Percentiles rank a stretch among this genome's conserved stretches.
phyloP scores from a whole-genome alignment of 2,113 vertebrate genomes.

The Hystrix brachyura region DNA sequence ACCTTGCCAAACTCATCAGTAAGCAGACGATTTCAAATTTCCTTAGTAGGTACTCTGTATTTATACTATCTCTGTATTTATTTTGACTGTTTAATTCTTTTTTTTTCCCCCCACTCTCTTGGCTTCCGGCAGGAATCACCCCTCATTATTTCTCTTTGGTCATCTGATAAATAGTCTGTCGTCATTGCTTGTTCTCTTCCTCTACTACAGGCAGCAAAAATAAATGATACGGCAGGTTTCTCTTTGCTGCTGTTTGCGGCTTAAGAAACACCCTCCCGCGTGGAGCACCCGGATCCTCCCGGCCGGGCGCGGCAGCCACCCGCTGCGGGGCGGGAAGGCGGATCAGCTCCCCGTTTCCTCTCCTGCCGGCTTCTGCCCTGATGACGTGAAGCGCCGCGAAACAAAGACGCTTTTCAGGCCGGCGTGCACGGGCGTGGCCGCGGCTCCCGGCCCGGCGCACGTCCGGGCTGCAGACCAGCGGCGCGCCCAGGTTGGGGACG shows the following conservation, averaged over 20 bases:
- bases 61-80: slow-evolving; percentile 11
- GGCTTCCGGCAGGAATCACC: slow-evolving; percentile 40
- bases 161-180: slow-evolving; percentile 42
- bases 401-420: slow-evolving; percentile 80
- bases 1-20: slow-evolving; percentile 1
- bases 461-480: slow-evolving; percentile 74
- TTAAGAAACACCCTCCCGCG: not conserved
- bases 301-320: not conserved
- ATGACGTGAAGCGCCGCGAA: slow-evolving; percentile 66
- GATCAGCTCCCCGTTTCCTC: slow-evolving; percentile 19
- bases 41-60: not conserved
- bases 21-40: slow-evolving; percentile 22
- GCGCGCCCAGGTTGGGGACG: slow-evolving; percentile 71
- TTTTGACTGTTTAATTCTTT: slow-evolving; percentile 3
- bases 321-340: not conserved
- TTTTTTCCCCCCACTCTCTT: not conserved
- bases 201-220: not conserved
- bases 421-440: slow-evolving; percentile 22
- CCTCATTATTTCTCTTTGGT: slow-evolving; percentile 23
- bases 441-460: slow-evolving; percentile 61
- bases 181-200: not conserved
- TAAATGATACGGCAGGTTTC: not conserved
- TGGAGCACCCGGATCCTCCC: not conserved
- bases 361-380: slow-evolving; percentile 68
- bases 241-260: not conserved